Percentiles rank a stretch among this genome's conserved stretches.
These are phyloP conservation scores for Fopius arisanus DNA, from an alignment of 1,140 invertebrate species.

Conservation along the genomic window DNA sequence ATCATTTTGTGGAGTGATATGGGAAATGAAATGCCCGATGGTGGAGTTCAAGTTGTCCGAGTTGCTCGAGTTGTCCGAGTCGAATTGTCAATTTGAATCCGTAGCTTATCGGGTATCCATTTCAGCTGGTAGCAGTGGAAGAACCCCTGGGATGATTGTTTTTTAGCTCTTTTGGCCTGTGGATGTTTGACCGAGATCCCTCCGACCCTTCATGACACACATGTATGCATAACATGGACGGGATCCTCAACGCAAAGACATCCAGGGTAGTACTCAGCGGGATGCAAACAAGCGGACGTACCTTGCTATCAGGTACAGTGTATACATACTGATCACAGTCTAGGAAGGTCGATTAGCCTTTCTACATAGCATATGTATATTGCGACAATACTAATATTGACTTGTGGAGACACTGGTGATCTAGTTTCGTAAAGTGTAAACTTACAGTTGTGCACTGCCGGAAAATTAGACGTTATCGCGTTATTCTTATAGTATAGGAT, in stretches of 20 bases:
- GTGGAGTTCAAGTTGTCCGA: too few relatives aligned
- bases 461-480: too few relatives aligned
- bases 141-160: not conserved
- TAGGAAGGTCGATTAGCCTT: not conserved
- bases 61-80: too few relatives aligned
- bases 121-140: not conserved
- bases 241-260: not conserved
- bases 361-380: not conserved
- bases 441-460: too few relatives aligned
- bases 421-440: not conserved
- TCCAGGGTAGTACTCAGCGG: not conserved
- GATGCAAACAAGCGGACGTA: conserved; percentile 8
- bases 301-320: not conserved
- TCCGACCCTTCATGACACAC: not conserved
- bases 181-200: not conserved
- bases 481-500: too few relatives aligned
- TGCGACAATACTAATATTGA: not conserved
- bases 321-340: conserved; percentile 4
- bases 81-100: too few relatives aligned
- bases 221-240: not conserved
- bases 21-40: too few relatives aligned
- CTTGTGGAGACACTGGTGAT: not conserved
- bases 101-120: too few relatives aligned
- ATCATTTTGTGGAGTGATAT: too few relatives aligned
- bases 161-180: not conserved